A percentile compares a stretch with the other conserved stretches of the same genome.
Conservation (phyloP, 1,140 invertebrate genomes). For the Grapholita molesta region DNA sequence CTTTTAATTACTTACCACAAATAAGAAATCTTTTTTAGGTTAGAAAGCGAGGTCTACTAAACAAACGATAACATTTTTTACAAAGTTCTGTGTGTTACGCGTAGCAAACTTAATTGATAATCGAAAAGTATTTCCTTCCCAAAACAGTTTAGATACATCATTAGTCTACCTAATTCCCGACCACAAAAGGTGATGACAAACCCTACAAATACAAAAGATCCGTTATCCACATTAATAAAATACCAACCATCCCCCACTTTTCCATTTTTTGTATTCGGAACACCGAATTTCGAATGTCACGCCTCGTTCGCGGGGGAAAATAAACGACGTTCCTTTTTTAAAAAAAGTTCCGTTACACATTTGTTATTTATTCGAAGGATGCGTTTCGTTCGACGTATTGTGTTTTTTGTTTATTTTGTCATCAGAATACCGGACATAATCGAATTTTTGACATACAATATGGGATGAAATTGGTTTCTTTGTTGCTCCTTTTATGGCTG, state of each 20-base stretch:
- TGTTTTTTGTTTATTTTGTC: conserved; percentile 46
- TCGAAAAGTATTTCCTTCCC: conserved; percentile 46
- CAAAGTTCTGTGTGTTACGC: too few relatives aligned
- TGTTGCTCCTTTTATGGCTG: conserved; percentile 54
- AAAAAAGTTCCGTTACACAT: conserved; percentile 52
- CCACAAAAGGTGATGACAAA: conserved; percentile 39
- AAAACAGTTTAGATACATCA: conserved; percentile 32
- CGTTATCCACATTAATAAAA: conserved; percentile 64
- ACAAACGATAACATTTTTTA: too few relatives aligned
- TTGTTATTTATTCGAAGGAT: conserved; percentile 49
- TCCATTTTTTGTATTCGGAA: conserved; percentile 56
- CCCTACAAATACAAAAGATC: conserved; percentile 50
- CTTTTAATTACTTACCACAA: too few relatives aligned
- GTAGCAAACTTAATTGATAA: conserved; percentile 20
- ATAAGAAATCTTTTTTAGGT: too few relatives aligned
- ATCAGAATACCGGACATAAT: conserved; percentile 60
- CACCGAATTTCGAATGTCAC: conserved; percentile 66
- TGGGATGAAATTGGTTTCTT: conserved; percentile 69
- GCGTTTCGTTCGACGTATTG: conserved; percentile 36
- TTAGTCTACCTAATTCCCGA: conserved; percentile 40
- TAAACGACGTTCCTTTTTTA: conserved; percentile 52
- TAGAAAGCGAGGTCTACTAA: too few relatives aligned
- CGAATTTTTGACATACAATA: conserved; percentile 74
- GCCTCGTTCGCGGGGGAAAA: conserved; percentile 64
- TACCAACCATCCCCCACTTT: conserved; percentile 41